phyloP scores from a whole-genome alignment of 92 coral and sea anemone species.

The Muricea muricata region DNA sequence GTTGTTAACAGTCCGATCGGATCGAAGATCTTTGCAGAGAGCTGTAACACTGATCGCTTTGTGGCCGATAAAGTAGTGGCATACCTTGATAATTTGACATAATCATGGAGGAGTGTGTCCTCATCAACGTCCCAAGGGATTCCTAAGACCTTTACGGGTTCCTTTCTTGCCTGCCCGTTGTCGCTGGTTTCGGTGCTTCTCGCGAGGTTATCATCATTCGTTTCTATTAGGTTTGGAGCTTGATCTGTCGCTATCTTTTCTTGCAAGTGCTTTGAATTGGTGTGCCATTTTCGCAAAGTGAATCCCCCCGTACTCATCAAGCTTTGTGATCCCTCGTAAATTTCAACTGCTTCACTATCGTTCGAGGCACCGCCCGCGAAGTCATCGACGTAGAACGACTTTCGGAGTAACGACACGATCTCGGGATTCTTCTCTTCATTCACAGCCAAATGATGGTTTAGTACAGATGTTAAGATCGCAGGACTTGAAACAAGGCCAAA shows the following conservation, averaged over 20 bases:
- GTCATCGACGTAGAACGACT: constrained; percentile 40
- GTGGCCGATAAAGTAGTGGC: constrained; percentile 8
- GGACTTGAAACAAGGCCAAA: constrained; percentile 47
- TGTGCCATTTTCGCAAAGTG: constrained; percentile 49
- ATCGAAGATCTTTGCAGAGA: constrained; percentile 29
- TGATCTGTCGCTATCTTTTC: not conserved
- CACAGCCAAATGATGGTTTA: constrained; percentile 35
- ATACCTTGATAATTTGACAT: not conserved
- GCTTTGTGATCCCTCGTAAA: constrained; percentile 21
- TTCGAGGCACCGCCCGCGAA: constrained; percentile 21
- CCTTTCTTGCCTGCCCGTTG: too few species aligned
- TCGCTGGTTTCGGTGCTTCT: not conserved
- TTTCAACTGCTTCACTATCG: constrained; percentile 30
- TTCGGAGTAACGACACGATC: constrained; percentile 9
- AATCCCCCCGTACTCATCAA: constrained; percentile 42
- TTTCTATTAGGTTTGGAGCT: not conserved
- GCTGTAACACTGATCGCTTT: constrained; percentile 14
- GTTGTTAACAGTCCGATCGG: constrained; percentile 25
- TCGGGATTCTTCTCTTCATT: constrained; percentile 35
- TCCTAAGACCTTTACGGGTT: constrained; percentile 20
- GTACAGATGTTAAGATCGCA: constrained; percentile 35
- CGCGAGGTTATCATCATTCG: not conserved
- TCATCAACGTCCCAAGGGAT: constrained; percentile 18
- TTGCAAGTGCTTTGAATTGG: constrained; percentile 26
- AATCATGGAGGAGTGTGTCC: constrained; percentile 23